Base-by-base conservation (phyloP, 2,113 vertebrate genomes). In the Opisthocomus hoazin region DNA sequence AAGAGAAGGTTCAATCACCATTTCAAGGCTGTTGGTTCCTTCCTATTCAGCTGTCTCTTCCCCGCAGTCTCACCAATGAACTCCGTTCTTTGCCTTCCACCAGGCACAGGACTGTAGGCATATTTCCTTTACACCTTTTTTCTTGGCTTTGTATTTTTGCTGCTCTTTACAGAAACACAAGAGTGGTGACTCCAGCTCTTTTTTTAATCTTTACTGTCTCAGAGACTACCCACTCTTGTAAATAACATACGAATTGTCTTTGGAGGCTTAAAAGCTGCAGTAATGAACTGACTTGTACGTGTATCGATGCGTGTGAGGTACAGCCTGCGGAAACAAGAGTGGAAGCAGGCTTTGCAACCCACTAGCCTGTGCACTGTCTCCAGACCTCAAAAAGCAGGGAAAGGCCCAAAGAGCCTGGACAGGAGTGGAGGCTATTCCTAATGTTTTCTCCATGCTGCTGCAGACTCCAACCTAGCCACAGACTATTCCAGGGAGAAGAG, bases 401-500 rank as follows among this genome's bases (percentile, higher is more conserved):
- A 85, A 64, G 15, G 36, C 51, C 15, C 41, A 51, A 32, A n/a
- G 36, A 60, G 13, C 36, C 32, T 57, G 20, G 7, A 46, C 39
- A n/a, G 29, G 19, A 84, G 63, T 6, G 15, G 30, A 51, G 27
- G 27, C 14, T 20, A 32, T 21, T 60, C 36, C 23, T 37, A 3
- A 2, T 27, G 16, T 34, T 39, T 69, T 41, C 41, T 37, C 32
- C 23, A 6, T 8, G 45, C 36, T 46, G 20, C 4, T 70, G 48
- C 11, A 87, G 41, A 46, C 17, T 34, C 16, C 26, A 15, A 48
- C 39, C 56, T 34, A 30, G 23, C 21, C 46, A 16, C 18, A 10
- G 26, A 19, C 5, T 15, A 1, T 43, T 84, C 32, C 43, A 34
- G 5, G 8, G 34, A 5, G 8, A 57, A 53, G 53, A 0, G 79